These are phyloP conservation scores for Phaedon cochleariae DNA, from an alignment of 2,888 invertebrate genomes.

Conservation along the genomic window DNA sequence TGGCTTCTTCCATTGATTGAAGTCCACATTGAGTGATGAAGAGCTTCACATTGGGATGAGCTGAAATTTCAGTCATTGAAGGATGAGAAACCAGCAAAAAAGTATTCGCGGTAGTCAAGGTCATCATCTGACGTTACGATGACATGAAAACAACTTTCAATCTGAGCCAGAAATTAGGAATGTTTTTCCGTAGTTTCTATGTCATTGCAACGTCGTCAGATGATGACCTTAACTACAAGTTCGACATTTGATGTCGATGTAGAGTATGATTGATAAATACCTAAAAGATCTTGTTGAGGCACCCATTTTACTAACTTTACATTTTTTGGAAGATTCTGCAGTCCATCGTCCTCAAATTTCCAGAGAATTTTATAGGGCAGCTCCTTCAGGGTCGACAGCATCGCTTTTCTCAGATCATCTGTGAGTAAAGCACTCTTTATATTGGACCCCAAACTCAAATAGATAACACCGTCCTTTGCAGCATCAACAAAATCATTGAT, in stretches of 20 bases:
- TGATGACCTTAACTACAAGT: too few relatives aligned
- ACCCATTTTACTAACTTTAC: slow-evolving; percentile 44
- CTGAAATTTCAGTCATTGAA: slow-evolving; percentile 13
- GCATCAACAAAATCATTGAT: slow-evolving; percentile 32
- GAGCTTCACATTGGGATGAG: slow-evolving; percentile 30
- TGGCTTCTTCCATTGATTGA: slow-evolving; percentile 59
- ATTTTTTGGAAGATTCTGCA: slow-evolving; percentile 38
- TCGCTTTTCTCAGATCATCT: slow-evolving; percentile 12
- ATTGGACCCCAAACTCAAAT: slow-evolving; percentile 45
- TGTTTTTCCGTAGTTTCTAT: too few relatives aligned
- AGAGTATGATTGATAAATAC: slow-evolving; percentile 27
- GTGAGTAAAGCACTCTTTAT: slow-evolving; percentile 36
- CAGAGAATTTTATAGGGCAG: slow-evolving; percentile 46
- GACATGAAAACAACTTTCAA: too few relatives aligned
- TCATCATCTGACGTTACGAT: too few relatives aligned
- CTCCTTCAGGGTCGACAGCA: slow-evolving; percentile 35
- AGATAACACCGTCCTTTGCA: slow-evolving; percentile 41
- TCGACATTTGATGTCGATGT: too few relatives aligned
- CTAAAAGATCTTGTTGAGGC: slow-evolving; percentile 43
- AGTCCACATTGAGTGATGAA: slow-evolving; percentile 47
- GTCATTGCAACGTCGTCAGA: too few relatives aligned
- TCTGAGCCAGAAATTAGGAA: too few relatives aligned
- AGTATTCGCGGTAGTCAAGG: too few relatives aligned
- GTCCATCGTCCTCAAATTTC: slow-evolving; percentile 44
- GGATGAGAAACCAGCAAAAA: not conserved